Base-by-base conservation (phyloP, 2,797 vertebrate species). In the Naso thynnoides region DNA sequence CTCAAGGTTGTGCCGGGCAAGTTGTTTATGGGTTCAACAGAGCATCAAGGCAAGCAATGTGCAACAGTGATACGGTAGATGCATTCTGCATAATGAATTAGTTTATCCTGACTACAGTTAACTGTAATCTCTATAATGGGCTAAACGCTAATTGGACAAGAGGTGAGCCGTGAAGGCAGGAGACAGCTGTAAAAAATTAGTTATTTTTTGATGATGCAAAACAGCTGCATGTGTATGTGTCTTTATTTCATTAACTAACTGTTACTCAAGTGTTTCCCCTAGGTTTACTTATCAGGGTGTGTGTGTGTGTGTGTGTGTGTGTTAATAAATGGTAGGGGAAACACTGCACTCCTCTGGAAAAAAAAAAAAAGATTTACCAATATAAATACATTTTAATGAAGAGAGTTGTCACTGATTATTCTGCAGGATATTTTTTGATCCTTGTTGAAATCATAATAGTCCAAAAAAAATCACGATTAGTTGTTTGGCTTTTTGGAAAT, bases 1-100 rank as follows among this genome's bases (percentile, higher is more conserved):
- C 78, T 88, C 78, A 81, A 86, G 82, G 78, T 85, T 84, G 78
- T 55, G 77, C 62, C 33, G 18, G 59, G 64, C 55, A 52, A 67
- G 70, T 79, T 81, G 76, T 90, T 86, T 83, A 78, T 75, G 50
- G 68, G 73, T 65, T 83, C 54, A 58, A 74, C 77, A 84, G 83
- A 76, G 64, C 79, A 76, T 77, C 49, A 69, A 76, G 69, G 68
- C 38, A 23, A 80, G 70, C 31, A 36, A 62, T 60, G 81, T 7
- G 63, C 65, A 44, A 4, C 45, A 42, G 55, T 70, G 87, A 82
- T 83, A 70, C 81, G 81, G 71, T 21, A 47, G 73, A 66, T 52
- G 63, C 52, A 38, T 63, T 65, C 39, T 73, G 80, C 70, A 88
- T 85, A 83, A 77, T 76, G 69, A 79, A 79, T 71, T 27, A 65